Evolutionary conservation across 1,140 invertebrate genomes (phyloP).

Genomic region (Diachasma alloeum): DNA sequence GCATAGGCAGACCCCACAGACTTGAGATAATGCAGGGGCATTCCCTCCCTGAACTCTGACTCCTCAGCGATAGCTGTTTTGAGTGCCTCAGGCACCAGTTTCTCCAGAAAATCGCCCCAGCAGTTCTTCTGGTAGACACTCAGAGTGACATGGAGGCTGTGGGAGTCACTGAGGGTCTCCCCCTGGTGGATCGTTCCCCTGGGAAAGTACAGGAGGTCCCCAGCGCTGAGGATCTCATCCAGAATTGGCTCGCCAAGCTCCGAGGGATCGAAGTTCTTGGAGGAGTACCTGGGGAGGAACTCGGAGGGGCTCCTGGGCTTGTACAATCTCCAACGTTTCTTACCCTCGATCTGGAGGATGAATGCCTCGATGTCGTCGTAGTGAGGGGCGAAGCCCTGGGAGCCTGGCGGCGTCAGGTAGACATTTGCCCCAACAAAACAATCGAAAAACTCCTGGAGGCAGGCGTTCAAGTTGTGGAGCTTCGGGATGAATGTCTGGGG

Average conservation of each 20-base stretch:
- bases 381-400: slow-evolving; percentile 97
- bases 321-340: slow-evolving; percentile 94
- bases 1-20: slow-evolving; percentile 76
- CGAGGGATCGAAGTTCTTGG: slow-evolving; percentile 80
- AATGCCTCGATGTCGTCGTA: slow-evolving; percentile 99
- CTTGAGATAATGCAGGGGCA: slow-evolving; percentile 82
- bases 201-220: slow-evolving; percentile 93
- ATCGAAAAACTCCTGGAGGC: slow-evolving; percentile 92
- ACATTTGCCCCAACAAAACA: slow-evolving; percentile 94
- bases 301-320: slow-evolving; percentile 72
- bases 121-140: slow-evolving; percentile 91
- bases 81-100: slow-evolving; percentile 81
- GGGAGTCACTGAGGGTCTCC: slow-evolving; percentile 73
- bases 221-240: slow-evolving; percentile 82
- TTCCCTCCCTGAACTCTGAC: slow-evolving; percentile 77
- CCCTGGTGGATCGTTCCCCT: slow-evolving; percentile 95
- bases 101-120: slow-evolving; percentile 88
- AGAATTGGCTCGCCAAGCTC: slow-evolving; percentile 85
- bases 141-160: slow-evolving; percentile 93
- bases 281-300: slow-evolving; percentile 81
- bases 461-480: slow-evolving; percentile 73
- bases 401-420: slow-evolving; percentile 93
- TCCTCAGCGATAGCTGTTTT: slow-evolving; percentile 76
- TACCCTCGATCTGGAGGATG: slow-evolving; percentile 94
- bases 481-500: slow-evolving; percentile 86